Base-by-base conservation (phyloP, 1,140 invertebrate genomes). In the Trachymyrmex septentrionalis region DNA sequence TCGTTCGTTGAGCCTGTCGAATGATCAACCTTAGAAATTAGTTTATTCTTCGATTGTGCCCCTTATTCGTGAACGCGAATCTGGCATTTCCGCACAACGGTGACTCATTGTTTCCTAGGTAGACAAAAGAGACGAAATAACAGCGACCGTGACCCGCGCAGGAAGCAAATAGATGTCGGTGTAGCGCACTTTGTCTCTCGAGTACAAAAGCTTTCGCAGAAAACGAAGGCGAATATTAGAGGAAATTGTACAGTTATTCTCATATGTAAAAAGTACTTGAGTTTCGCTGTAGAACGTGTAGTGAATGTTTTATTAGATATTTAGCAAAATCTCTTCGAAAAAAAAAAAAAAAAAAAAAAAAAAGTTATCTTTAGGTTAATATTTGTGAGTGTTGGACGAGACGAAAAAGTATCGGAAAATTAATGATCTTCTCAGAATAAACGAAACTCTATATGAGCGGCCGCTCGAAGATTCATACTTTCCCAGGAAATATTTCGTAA, bases 91-190 rank as follows among this genome's bases (percentile, higher is more conserved):
- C 48, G 50, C 24, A 34, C 78, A 71, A 57, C 78, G 48, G 66
- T 81, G 66, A 81, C 21, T 81, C 78, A 81, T 81, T 72, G 67
- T 81, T 81, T 81, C 3, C 21, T 57, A 81, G 50, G 55, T 72
- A 72, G 66, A 81, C 78, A 57, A 81, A 81, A 81, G 78, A 53
- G 53, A 81, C 30, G 63, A 81, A 81, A 81, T 71, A 71, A 81
- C 10, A 57, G 30, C 24, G 59, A 78, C 27, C 27, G 30, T 80
- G 61, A 80, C 38, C 34, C 53, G 53, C 34, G 48, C n/a, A 67
- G 69, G 55, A 67, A 77, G 34, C 14, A 59, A 71, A n/a, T 4
- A 48, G 55, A n/a, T 12, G 27, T n/a, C 14, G 4, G 12, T 57
- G 21, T 61, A 66, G 50, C n/a, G 34, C 9, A 81, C 50, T 81